These are phyloP conservation scores for Galbula dea DNA, from an alignment of 2,113 vertebrate species.

Conservation along the genomic window DNA sequence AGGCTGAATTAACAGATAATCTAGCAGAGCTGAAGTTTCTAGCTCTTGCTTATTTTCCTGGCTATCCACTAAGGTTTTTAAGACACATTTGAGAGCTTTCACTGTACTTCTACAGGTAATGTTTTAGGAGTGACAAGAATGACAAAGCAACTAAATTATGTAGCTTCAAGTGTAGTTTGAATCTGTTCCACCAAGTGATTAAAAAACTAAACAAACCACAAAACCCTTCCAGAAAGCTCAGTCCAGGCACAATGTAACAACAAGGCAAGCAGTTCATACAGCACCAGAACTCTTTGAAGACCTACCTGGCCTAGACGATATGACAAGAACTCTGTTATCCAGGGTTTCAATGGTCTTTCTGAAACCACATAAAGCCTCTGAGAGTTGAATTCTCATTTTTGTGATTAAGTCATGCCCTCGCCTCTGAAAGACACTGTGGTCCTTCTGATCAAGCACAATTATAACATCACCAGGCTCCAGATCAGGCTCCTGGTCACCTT, in stretches of 20 bases:
- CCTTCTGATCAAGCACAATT: slow-evolving; percentile 91
- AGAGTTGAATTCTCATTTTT: slow-evolving; percentile 90
- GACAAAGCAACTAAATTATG: neutral
- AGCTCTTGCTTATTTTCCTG: neutral
- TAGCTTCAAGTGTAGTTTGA: fast-evolving
- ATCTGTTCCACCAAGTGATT: neutral
- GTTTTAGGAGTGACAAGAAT: neutral
- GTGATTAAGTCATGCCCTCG: slow-evolving; percentile 83
- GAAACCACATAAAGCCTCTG: slow-evolving; percentile 92
- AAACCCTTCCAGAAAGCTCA: neutral
- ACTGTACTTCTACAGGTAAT: neutral
- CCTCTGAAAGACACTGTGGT: slow-evolving; percentile 86
- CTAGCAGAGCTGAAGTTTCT: neutral
- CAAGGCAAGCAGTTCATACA: neutral
- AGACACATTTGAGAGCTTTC: neutral
- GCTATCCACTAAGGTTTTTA: neutral
- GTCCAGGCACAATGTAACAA: neutral
- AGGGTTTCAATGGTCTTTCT: slow-evolving; percentile 84
- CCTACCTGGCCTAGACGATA: slow-evolving; percentile 83
- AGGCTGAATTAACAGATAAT: neutral
- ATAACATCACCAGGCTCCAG: slow-evolving; percentile 93
- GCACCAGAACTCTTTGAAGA: neutral
- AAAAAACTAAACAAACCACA: neutral
- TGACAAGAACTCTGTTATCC: slow-evolving; percentile 83
- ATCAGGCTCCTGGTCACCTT: slow-evolving; percentile 96